phyloP scores from a whole-genome alignment of 2,797 vertebrate species.

The Manis pentadactyla region DNA sequence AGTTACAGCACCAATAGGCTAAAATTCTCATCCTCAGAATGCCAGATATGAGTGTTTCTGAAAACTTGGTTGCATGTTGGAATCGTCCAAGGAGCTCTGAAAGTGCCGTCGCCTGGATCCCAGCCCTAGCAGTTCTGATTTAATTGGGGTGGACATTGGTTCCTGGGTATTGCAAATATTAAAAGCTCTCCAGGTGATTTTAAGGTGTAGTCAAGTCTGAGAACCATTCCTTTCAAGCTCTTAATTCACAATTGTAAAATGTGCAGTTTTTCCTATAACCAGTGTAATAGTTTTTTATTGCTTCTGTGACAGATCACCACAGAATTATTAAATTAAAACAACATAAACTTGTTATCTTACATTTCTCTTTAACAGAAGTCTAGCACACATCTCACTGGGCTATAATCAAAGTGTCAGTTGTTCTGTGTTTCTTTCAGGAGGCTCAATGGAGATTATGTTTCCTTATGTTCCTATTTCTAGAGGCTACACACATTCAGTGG shows the following conservation, averaged over 20 bases:
- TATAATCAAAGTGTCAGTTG: neutral
- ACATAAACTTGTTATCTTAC: neutral
- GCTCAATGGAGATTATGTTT: neutral
- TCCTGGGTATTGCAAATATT: neutral
- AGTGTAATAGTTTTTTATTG: neutral
- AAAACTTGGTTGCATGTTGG: neutral
- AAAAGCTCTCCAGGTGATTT: neutral
- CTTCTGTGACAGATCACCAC: neutral
- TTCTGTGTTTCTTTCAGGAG: neutral
- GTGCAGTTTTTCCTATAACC: neutral
- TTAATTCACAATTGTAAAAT: neutral
- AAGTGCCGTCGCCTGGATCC: neutral
- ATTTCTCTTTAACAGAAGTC: neutral
- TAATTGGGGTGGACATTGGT: neutral
- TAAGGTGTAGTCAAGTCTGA: neutral
- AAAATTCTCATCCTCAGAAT: neutral
- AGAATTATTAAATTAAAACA: neutral
- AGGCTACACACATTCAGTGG: neutral
- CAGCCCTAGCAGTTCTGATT: neutral
- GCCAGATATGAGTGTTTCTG: neutral
- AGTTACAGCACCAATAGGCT: neutral
- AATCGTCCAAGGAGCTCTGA: neutral
- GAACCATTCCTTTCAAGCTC: neutral
- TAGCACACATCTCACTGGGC: neutral
- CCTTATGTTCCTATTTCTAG: neutral